Evolutionary conservation across 2,888 invertebrate genomes (phyloP), one percentile per base, ranked within the genome.

Genomic region (Nymphalis urticae): DNA sequence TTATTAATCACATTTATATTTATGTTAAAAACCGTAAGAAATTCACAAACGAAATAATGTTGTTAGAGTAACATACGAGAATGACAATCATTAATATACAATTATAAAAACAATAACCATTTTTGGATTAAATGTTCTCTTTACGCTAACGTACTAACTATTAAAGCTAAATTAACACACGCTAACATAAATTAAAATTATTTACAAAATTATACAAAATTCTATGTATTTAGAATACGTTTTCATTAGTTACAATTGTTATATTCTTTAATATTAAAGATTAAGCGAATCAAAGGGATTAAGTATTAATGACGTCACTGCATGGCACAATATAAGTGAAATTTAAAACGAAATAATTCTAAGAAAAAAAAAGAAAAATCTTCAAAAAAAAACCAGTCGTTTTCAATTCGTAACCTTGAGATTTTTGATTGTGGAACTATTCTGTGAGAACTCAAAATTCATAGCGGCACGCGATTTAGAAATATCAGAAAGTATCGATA

Each of bases 171-270:
- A 79, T 77, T 82, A 88, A 88, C 82, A 86, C 85, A 78, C 82
- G 75, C 80, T 83, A 82, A 80, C 83, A 91, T 90, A 91, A 92
- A 89, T 91, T 89, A 90, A 84, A 79, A 81, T 78, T 91, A 90
- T 92, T 85, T 92, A 92, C 90, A 92, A 89, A 89, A 90, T 89
- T 89, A 90, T 91, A 92, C 91, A 92, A 80, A 68, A 68, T 70
- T 60, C 58, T 56, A 56, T 32, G 63, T 72, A 64, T 69, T 64
- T 48, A 50, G 47, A 68, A 59, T 61, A 71, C 59, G 62, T 32
- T 64, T 36, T 62, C 42, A 48, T 68, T 59, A 67, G 64, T 36
- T 19, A 42, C 36, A 58, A n/a, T 19, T 58, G 19, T 58, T 27
- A 16, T 58, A 58, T 58, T 58, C 19, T 64, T 70, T 58, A 64